Evolutionary conservation across 1,140 invertebrate genomes (phyloP).

Genomic region (Sweltsa coloradensis): DNA sequence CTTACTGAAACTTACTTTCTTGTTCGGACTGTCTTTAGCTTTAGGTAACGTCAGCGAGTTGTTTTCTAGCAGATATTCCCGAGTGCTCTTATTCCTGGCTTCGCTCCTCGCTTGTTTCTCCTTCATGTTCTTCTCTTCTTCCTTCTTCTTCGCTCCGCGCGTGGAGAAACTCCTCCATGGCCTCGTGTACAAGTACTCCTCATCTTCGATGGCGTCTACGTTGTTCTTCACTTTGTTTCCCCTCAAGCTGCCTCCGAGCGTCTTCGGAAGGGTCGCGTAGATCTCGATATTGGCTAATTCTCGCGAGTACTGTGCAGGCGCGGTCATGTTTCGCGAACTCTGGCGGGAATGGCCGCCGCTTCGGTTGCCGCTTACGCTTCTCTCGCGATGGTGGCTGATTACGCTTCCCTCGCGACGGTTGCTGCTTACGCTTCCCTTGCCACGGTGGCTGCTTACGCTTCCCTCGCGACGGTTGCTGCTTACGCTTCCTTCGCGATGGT

Average conservation of each 20-base stretch:
- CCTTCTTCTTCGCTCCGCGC: conserved; percentile 43
- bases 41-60: conserved; percentile 13
- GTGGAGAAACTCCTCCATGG: conserved; percentile 53
- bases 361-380: no score
- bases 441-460: no score
- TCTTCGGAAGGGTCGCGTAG: conserved; percentile 82
- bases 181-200: conserved; percentile 49
- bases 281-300: conserved; percentile 65
- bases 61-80: background rate
- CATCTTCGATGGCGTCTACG: conserved; percentile 49
- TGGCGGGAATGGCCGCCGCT: conserved; percentile 42
- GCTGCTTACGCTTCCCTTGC: no score
- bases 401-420: no score
- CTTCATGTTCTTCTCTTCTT: conserved; percentile 55
- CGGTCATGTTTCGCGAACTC: conserved; percentile 45
- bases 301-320: conserved; percentile 34
- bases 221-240: background rate
- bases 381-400: no score
- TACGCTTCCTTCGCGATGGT: conserved; percentile 61
- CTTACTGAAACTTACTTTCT: conserved; percentile 28
- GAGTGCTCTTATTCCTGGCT: conserved; percentile 39
- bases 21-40: conserved; percentile 11
- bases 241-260: conserved; percentile 29
- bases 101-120: conserved; percentile 73
- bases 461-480: no score